Conservation (phyloP, 2,113 vertebrate species). For the Carlito syrichta region DNA sequence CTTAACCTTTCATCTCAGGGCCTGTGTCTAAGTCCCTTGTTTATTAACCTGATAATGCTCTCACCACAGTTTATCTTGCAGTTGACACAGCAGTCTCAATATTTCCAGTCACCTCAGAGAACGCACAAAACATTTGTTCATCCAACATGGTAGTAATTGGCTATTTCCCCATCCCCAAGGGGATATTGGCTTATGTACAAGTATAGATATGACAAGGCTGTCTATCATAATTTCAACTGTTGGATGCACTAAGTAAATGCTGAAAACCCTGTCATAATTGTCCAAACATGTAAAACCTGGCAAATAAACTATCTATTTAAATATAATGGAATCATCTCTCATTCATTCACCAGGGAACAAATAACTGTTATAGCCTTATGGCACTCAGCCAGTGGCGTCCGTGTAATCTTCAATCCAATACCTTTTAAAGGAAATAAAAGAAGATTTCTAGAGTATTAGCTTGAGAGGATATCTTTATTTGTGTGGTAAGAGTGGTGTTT, state of each 20-base stretch:
- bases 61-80: neutral
- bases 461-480: neutral
- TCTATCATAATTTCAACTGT: neutral
- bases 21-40: neutral
- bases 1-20: constrained; percentile 39
- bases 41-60: constrained; percentile 35
- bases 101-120: constrained; percentile 1
- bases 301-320: neutral
- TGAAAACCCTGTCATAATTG: neutral
- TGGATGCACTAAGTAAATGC: neutral
- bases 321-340: neutral
- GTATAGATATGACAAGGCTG: neutral
- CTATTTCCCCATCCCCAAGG: neutral
- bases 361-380: neutral
- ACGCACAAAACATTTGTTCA: neutral
- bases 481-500: neutral
- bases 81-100: neutral
- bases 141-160: neutral
- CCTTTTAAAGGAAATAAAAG: neutral
- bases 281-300: neutral
- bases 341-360: neutral
- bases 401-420: neutral
- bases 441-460: neutral
- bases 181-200: neutral
- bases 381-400: neutral